Conservation (phyloP, 30 jellyfish, hydroid and myxozoan genomes). For the Hydractinia symbiolongicarpus region DNA sequence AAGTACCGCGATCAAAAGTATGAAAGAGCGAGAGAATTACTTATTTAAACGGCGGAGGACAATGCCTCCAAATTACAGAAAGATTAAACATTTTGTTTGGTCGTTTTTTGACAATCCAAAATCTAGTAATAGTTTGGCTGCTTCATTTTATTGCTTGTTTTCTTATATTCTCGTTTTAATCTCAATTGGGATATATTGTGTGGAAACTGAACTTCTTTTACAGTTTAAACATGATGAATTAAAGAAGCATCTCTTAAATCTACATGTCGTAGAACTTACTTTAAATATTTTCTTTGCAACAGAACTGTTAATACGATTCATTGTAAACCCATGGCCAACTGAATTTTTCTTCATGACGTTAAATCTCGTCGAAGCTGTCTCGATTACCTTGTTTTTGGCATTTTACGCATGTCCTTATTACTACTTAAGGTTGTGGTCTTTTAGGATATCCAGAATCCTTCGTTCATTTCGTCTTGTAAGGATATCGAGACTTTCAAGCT, state of each 20-base stretch:
- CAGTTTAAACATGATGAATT: background rate
- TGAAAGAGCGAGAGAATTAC: constrained; percentile 27
- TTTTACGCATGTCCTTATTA: background rate
- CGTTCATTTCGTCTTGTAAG: constrained; percentile 66
- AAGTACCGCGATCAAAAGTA: constrained; percentile 24
- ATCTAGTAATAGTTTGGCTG: background rate
- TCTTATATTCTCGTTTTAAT: background rate
- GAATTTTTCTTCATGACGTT: constrained; percentile 25
- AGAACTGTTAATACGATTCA: constrained; percentile 35
- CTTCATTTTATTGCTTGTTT: background rate
- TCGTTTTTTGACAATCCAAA: constrained; percentile 15
- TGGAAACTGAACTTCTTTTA: background rate
- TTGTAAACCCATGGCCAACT: constrained; percentile 28
- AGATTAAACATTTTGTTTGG: constrained; percentile 34
- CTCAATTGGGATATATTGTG: constrained; percentile 1
- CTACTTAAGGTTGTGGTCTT: constrained; percentile 1
- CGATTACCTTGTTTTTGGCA: constrained; percentile 43
- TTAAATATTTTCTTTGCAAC: constrained; percentile 20
- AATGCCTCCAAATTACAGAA: background rate
- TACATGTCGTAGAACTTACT: constrained; percentile 3
- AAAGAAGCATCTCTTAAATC: background rate
- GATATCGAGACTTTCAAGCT: constrained; percentile 29
- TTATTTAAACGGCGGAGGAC: background rate
- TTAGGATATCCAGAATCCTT: constrained; percentile 39
- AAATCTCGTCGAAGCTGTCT: constrained; percentile 38